phyloP scores from a whole-genome alignment of 1,140 invertebrate genomes.

The Rhopalosiphum maidis region DNA sequence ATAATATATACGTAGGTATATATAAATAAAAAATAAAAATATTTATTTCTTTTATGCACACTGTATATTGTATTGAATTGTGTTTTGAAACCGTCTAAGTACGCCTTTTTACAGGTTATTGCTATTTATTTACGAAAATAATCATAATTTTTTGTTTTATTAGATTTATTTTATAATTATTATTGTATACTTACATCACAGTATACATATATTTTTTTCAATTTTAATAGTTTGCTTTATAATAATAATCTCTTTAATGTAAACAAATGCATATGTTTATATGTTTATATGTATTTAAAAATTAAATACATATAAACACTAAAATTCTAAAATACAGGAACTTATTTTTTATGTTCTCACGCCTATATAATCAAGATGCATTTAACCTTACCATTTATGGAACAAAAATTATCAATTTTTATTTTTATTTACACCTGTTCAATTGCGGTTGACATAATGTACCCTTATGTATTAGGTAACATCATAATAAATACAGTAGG shows the following conservation, averaged over 20 bases:
- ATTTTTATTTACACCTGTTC: neutral
- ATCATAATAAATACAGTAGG: neutral
- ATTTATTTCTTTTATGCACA: neutral
- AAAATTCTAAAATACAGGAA: neutral
- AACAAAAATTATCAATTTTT: neutral
- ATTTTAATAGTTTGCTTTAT: too few relatives aligned
- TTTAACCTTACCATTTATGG: neutral
- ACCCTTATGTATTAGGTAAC: neutral
- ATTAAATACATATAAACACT: neutral
- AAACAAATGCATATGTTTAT: too few relatives aligned
- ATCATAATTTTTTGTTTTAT: too few relatives aligned
- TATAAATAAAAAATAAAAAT: neutral
- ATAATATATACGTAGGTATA: too few relatives aligned
- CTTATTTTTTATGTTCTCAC: neutral
- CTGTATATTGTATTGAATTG: neutral
- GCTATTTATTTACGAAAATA: too few relatives aligned
- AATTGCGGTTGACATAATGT: neutral
- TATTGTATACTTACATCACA: too few relatives aligned
- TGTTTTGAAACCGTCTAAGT: neutral
- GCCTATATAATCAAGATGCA: neutral
- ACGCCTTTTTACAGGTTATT: too few relatives aligned
- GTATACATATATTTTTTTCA: too few relatives aligned
- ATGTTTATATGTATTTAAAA: neutral
- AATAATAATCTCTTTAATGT: too few relatives aligned
- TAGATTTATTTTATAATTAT: too few relatives aligned